A percentile compares a stretch with the other conserved stretches of the same genome.
Evolutionary conservation across 2,797 vertebrate species (phyloP).

Genomic region (Tarsius wallacei): DNA sequence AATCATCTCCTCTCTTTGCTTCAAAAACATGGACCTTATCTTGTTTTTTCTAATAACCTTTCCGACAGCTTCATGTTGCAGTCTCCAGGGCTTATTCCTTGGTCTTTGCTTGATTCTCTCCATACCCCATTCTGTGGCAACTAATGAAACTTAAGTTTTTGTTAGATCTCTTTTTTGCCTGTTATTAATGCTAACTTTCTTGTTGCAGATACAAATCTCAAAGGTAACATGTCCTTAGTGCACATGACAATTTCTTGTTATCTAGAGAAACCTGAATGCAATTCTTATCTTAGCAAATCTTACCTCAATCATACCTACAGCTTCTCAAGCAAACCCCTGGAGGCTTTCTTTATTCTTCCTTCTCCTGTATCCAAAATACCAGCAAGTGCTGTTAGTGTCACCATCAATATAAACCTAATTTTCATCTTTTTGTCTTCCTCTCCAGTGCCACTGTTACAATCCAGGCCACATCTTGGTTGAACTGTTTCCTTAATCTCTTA

Average conservation of each 20-base stretch:
- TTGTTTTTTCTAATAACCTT: conserved; percentile 51
- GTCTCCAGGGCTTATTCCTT: background rate
- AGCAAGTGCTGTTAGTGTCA: background rate
- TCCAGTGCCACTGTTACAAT: background rate
- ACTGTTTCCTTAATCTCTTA: background rate
- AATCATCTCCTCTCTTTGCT: background rate
- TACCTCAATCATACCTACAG: background rate
- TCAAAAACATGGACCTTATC: background rate
- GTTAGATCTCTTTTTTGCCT: background rate
- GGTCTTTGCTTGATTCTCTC: background rate
- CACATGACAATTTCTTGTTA: background rate
- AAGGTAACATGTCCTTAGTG: background rate
- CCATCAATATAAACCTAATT: background rate
- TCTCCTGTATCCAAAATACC: background rate
- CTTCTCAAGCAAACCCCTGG: background rate
- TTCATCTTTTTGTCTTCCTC: background rate
- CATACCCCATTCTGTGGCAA: background rate
- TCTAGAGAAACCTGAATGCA: background rate
- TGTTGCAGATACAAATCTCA: conserved; percentile 13
- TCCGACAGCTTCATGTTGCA: background rate
- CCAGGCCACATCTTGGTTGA: background rate
- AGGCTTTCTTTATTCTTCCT: background rate
- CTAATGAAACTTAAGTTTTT: background rate
- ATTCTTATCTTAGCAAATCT: conserved; percentile 31
- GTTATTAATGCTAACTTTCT: background rate